Conservation (phyloP, 2,888 invertebrate species). For the Polydesmus complanatus region DNA sequence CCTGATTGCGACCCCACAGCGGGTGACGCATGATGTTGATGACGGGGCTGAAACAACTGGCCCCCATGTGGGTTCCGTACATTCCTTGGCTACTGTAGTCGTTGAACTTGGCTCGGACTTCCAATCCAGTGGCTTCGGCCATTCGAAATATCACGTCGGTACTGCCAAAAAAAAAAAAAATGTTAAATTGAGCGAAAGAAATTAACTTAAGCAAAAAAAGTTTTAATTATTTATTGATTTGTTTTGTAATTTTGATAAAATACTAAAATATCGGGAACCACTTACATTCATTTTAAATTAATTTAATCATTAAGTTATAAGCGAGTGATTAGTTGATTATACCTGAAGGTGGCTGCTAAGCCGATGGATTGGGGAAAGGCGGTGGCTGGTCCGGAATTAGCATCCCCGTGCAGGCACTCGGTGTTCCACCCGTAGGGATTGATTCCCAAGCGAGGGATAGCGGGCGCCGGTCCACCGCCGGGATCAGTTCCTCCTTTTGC, state of each 20-base stretch:
- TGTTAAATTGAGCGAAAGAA: no score
- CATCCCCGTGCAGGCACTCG: constrained; percentile 16
- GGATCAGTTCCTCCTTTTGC: constrained; percentile 15
- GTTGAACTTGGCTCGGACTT: constrained; percentile 15
- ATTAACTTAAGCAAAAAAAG: not conserved
- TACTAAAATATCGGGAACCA: not conserved
- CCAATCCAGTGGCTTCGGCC: constrained; percentile 15
- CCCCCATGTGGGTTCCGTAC: constrained; percentile 15
- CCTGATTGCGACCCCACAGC: constrained; percentile 17
- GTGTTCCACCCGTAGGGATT: constrained; percentile 17
- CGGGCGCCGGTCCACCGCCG: constrained; percentile 16
- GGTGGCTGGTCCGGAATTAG: constrained; percentile 16
- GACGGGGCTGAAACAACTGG: constrained; percentile 17
- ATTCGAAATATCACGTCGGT: constrained; percentile 7
- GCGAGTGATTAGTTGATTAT: not conserved
- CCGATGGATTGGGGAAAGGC: constrained; percentile 17
- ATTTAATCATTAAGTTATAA: not conserved
- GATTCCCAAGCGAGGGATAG: constrained; percentile 16
- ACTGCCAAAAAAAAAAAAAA: constrained; percentile 1
- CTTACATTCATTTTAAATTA: not conserved
- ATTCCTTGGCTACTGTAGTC: constrained; percentile 11
- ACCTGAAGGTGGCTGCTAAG: constrained; percentile 17
- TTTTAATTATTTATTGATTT: not conserved
- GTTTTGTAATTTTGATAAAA: no score
- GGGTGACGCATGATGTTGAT: constrained; percentile 17